Base-by-base conservation (phyloP, 2,888 invertebrate species). In the Abrostola triplasia region DNA sequence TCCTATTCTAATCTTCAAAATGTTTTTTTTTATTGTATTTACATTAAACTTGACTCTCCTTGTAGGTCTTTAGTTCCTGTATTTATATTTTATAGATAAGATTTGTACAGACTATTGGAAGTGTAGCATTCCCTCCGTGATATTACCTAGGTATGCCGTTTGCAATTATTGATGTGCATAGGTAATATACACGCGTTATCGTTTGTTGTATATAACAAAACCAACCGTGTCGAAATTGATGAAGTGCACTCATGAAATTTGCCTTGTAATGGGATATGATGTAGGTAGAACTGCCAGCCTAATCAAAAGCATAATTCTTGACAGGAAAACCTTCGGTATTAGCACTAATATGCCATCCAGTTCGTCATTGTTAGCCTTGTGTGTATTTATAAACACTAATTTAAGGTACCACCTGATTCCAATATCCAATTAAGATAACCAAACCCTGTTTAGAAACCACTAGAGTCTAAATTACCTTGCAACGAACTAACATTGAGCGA, bases 261-360 rank as follows among this genome's bases (percentile, higher is more conserved):
- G n/a, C 41, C 41, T 41, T 4, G 24, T 24, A 24, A 24, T 24
- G 24, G 4, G 24, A 24, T 24, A 24, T 13, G 56, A 38, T 52
- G 13, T 42, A 55, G 8, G 1, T 24, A 24, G 24, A 24, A 24
- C 24, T 42, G 49, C 13, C 10, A 12, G 12, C 41, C 36, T 11
- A 42, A 13, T 70, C 47, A 48, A 48, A 48, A 42, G 50, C 38
- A 40, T 52, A 36, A 51, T 41, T 52, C 55, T 50, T 12, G 57
- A 12, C 73, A 67, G 70, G 67, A 70, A 71, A 68, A 10, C n/a
- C 4, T 62, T 73, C 56, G 50, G 51, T 53, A 36, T 12, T 5
- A 59, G 47, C 53, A 58, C 24, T 54, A 59, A 64, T 44, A 47
- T 58, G 47, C 12, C 42, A 54, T 64, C 8, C 37, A 53, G 54